These are phyloP conservation scores for Eupithecia subumbrata DNA, from an alignment of 2,888 invertebrate species.

Conservation along the genomic window DNA sequence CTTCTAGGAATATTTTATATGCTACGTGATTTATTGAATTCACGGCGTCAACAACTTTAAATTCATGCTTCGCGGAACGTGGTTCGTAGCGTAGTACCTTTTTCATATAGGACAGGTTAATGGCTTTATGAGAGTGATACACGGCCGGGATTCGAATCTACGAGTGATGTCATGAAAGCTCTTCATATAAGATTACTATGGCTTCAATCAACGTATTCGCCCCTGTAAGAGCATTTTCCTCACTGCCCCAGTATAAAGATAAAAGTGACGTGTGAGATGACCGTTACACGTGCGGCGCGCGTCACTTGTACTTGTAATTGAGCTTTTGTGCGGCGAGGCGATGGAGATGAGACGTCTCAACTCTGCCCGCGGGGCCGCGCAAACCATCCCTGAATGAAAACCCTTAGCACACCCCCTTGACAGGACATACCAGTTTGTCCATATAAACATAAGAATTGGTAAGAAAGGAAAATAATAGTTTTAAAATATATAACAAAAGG, in stretches of 20 bases:
- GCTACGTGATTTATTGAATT: not conserved
- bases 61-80: not conserved
- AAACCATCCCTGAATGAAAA: not conserved
- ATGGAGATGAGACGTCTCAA: not conserved
- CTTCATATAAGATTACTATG: not conserved
- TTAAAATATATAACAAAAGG: not conserved
- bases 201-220: not conserved
- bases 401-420: too few relatives aligned
- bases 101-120: not conserved
- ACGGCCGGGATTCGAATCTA: not conserved
- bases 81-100: not conserved
- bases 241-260: not conserved
- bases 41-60: not conserved
- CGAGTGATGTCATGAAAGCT: not conserved
- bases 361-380: not conserved
- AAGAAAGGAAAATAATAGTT: not conserved
- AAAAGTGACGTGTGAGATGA: not conserved
- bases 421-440: not conserved
- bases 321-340: slow-evolving; percentile 1
- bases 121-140: not conserved
- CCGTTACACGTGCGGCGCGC: not conserved
- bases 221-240: not conserved
- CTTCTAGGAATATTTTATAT: not conserved
- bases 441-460: not conserved
- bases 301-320: not conserved